phyloP scores from a whole-genome alignment of 2,888 invertebrate genomes.

The Trichacis sp. region DNA sequence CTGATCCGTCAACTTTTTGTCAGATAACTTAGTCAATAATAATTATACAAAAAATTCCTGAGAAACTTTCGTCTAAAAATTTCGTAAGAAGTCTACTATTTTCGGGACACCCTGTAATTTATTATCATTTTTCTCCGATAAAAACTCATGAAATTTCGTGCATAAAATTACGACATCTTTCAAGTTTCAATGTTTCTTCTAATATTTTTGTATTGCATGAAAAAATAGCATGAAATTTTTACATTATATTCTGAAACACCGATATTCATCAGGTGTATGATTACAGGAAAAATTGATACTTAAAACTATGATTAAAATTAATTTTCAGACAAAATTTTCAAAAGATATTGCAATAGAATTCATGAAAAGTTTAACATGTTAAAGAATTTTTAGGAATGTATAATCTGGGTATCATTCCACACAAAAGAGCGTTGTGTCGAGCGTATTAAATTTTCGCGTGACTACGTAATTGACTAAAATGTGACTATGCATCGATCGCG shows the following conservation, averaged over 20 bases:
- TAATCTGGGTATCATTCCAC: not conserved
- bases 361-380: not conserved
- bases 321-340: not conserved
- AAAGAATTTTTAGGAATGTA: not conserved
- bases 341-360: not conserved
- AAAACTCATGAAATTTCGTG: too few species aligned
- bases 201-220: not conserved
- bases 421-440: not conserved
- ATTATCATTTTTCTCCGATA: too few species aligned
- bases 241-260: not conserved
- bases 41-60: too few species aligned
- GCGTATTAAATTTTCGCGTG: conserved; percentile 45
- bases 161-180: not conserved
- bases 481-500: conserved; percentile 11
- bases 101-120: too few species aligned
- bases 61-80: too few species aligned
- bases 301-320: too few species aligned
- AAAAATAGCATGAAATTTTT: not conserved
- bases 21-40: too few species aligned
- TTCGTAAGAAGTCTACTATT: too few species aligned
- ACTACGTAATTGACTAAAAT: conserved; percentile 29
- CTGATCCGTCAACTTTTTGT: too few species aligned
- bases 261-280: not conserved
- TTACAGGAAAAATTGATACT: too few species aligned
- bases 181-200: not conserved